These are phyloP conservation scores for Lordiphosa clarofinis DNA, from an alignment of 1,140 invertebrate species.

Conservation along the genomic window DNA sequence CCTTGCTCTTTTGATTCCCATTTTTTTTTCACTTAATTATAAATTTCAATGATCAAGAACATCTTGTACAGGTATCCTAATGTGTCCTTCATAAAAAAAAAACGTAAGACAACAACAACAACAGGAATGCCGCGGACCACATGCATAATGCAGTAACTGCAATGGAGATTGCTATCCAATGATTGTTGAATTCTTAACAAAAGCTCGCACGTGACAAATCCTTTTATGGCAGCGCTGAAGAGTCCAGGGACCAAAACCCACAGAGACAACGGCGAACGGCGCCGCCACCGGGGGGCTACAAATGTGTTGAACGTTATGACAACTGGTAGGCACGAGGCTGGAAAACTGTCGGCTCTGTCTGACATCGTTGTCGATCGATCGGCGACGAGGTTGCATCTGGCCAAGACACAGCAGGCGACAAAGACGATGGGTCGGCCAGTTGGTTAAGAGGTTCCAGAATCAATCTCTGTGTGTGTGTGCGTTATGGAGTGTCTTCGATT, in stretches of 20 bases:
- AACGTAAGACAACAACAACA: slow-evolving; percentile 6
- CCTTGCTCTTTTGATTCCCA: background rate
- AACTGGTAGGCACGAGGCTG: slow-evolving; percentile 65
- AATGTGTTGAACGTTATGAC: slow-evolving; percentile 77
- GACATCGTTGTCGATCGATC: slow-evolving; percentile 4
- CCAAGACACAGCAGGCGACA: slow-evolving; percentile 48
- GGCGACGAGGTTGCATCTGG: slow-evolving; percentile 35
- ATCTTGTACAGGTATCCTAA: slow-evolving; percentile 3
- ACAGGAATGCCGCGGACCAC: slow-evolving; percentile 56
- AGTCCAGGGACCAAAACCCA: slow-evolving; percentile 19
- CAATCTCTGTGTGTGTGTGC: slow-evolving; percentile 7
- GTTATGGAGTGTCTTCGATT: slow-evolving; percentile 2
- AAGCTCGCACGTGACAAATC: slow-evolving; percentile 80
- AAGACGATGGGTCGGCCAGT: slow-evolving; percentile 19
- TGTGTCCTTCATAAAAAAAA: slow-evolving; percentile 8
- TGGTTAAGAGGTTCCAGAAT: slow-evolving; percentile 9
- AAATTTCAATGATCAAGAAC: slow-evolving; percentile 57
- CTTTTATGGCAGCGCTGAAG: slow-evolving; percentile 74
- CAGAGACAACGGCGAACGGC: slow-evolving; percentile 9
- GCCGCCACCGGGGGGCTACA: slow-evolving; percentile 38
- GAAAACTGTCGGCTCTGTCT: slow-evolving; percentile 24
- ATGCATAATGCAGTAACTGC: slow-evolving; percentile 72
- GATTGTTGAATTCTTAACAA: slow-evolving; percentile 79
- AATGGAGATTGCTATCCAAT: slow-evolving; percentile 54
- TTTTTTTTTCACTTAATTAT: slow-evolving; percentile 68